Conservation (phyloP, 2,888 invertebrate species). For the Cheilosia variabilis region DNA sequence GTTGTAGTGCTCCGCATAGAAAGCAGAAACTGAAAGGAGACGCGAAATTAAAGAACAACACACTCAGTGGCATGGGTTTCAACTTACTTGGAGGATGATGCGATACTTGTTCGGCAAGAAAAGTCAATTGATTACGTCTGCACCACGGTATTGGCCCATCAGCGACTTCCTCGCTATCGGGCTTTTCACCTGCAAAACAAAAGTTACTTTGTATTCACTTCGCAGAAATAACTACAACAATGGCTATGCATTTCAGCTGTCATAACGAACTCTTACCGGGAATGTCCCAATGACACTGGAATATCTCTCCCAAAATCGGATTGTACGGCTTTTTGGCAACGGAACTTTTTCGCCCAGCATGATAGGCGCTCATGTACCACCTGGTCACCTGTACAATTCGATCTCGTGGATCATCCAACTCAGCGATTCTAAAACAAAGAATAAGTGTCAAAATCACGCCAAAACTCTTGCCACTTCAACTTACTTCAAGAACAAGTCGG, state of each 20-base stretch:
- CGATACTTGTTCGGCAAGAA: slow-evolving; percentile 99
- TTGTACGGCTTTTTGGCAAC: slow-evolving; percentile 99
- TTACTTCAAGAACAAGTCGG: slow-evolving; percentile 96
- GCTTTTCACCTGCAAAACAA: slow-evolving; percentile 75
- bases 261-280: slow-evolving; percentile 79
- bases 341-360: slow-evolving; percentile 98
- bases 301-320: slow-evolving; percentile 98
- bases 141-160: slow-evolving; percentile 98
- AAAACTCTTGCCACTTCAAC: slow-evolving; percentile 61
- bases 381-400: slow-evolving; percentile 96
- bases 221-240: no score
- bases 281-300: slow-evolving; percentile 94
- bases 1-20: slow-evolving; percentile 98
- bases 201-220: background rate
- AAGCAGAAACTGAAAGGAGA: slow-evolving; percentile 91
- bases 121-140: slow-evolving; percentile 92
- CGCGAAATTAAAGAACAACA: background rate
- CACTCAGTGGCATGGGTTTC: no score
- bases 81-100: slow-evolving; percentile 97
- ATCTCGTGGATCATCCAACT: slow-evolving; percentile 92
- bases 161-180: slow-evolving; percentile 83
- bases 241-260: no score
- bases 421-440: slow-evolving; percentile 90
- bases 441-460: background rate
- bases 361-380: slow-evolving; percentile 99